Evolutionary conservation across 1,140 invertebrate species (phyloP).

Genomic region (Ceratosolen fusciceps): DNA sequence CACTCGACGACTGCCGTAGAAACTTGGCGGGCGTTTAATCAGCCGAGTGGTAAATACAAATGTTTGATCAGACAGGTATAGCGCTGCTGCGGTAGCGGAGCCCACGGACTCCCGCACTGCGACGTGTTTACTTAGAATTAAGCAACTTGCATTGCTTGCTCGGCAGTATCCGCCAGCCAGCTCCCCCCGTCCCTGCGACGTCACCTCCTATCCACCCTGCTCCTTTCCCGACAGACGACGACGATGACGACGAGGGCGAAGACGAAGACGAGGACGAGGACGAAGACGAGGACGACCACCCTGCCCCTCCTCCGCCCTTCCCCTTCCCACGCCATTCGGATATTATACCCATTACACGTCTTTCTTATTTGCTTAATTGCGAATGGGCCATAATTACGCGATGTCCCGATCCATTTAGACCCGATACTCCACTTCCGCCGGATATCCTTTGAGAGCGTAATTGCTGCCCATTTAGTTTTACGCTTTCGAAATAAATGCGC

Average conservation of each 20-base stretch:
- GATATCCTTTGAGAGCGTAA: too few species aligned
- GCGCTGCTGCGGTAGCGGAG: neutral
- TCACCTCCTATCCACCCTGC: too few species aligned
- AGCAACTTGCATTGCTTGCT: constrained; percentile 8
- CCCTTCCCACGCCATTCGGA: neutral
- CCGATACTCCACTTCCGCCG: too few species aligned
- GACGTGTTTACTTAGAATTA: constrained; percentile 46
- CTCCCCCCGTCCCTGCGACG: too few species aligned
- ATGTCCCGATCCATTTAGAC: too few species aligned
- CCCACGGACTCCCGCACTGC: neutral
- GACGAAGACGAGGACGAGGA: too few species aligned
- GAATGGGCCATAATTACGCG: neutral
- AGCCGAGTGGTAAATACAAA: constrained; percentile 43
- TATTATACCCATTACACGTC: neutral
- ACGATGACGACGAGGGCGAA: too few species aligned
- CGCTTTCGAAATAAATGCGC: too few species aligned
- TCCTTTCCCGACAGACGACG: too few species aligned
- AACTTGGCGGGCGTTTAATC: constrained; percentile 45
- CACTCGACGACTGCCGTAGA: constrained; percentile 16
- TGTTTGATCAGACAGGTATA: constrained; percentile 46
- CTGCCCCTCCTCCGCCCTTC: too few species aligned
- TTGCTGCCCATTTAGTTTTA: too few species aligned
- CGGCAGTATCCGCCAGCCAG: neutral
- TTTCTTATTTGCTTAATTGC: neutral
- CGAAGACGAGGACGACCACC: too few species aligned